Conservation (phyloP, 1,140 invertebrate genomes). For the Drosophila novamexicana region DNA sequence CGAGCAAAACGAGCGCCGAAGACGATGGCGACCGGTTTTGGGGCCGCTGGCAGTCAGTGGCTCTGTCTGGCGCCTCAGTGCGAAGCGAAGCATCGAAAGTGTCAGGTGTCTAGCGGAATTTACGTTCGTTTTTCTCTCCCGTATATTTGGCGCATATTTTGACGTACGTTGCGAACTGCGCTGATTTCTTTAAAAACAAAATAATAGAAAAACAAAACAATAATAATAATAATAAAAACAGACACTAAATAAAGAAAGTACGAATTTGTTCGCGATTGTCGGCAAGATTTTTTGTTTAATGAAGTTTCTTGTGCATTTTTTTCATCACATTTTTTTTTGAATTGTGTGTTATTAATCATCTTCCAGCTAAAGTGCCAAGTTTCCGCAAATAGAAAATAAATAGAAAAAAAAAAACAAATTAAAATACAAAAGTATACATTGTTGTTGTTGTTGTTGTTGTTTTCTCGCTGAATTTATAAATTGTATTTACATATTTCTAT, state of each 20-base stretch:
- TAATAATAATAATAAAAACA: conserved; percentile 7
- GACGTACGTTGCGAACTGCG: conserved; percentile 46
- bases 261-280: conserved; percentile 14
- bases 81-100: conserved; percentile 66
- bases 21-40: conserved; percentile 39
- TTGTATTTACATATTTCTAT: conserved; percentile 10
- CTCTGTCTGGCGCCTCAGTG: conserved; percentile 64
- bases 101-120: conserved; percentile 52
- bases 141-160: conserved; percentile 53
- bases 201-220: not conserved
- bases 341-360: conserved; percentile 73
- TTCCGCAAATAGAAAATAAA: conserved; percentile 8
- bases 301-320: conserved; percentile 48
- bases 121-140: conserved; percentile 32
- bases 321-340: conserved; percentile 28
- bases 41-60: conserved; percentile 59
- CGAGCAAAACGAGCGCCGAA: conserved; percentile 14
- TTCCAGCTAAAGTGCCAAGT: conserved; percentile 42
- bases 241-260: conserved; percentile 41
- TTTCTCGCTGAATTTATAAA: conserved; percentile 5
- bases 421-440: conserved; percentile 12
- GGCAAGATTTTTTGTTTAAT: conserved; percentile 37
- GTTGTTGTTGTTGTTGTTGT: conserved; percentile 23
- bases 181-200: conserved; percentile 20
- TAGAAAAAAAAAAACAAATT: not conserved